Percentiles rank a stretch among this genome's conserved stretches.
Evolutionary conservation across 2,888 invertebrate species (phyloP).

Genomic region (Hypercompe scribonia): DNA sequence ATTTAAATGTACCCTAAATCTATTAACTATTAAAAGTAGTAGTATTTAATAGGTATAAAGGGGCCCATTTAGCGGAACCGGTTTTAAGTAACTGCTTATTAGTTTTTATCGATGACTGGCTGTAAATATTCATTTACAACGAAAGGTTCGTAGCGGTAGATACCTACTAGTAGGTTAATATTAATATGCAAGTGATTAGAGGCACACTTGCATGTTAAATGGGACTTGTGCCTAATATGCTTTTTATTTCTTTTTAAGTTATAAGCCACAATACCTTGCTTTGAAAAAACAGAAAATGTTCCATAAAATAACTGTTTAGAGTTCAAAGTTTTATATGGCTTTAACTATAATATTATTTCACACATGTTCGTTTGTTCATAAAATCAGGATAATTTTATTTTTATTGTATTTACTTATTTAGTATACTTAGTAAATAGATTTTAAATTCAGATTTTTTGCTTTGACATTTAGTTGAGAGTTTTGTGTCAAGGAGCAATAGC

Average conservation of each 20-base stretch:
- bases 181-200: background rate
- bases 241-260: background rate
- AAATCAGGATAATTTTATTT: background rate
- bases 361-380: background rate
- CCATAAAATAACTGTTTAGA: background rate
- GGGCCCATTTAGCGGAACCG: conserved; percentile 17
- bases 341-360: too few relatives aligned
- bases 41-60: background rate
- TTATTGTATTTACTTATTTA: too few relatives aligned
- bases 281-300: background rate
- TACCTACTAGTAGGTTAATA: conserved; percentile 5
- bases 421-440: background rate
- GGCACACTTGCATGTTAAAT: conserved; percentile 28
- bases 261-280: background rate
- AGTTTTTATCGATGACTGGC: conserved; percentile 30
- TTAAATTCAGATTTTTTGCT: background rate
- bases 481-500: background rate
- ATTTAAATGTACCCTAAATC: too few relatives aligned
- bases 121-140: conserved; percentile 23
- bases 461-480: background rate
- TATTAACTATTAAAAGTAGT: background rate
- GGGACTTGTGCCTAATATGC: background rate
- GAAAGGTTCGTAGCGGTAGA: conserved; percentile 22
- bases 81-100: conserved; percentile 22
- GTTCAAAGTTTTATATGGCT: too few relatives aligned